Percentiles rank a stretch among this genome's conserved stretches.
Evolutionary conservation across 2,888 invertebrate genomes (phyloP).

Genomic region (Mesorhabditis belari): DNA sequence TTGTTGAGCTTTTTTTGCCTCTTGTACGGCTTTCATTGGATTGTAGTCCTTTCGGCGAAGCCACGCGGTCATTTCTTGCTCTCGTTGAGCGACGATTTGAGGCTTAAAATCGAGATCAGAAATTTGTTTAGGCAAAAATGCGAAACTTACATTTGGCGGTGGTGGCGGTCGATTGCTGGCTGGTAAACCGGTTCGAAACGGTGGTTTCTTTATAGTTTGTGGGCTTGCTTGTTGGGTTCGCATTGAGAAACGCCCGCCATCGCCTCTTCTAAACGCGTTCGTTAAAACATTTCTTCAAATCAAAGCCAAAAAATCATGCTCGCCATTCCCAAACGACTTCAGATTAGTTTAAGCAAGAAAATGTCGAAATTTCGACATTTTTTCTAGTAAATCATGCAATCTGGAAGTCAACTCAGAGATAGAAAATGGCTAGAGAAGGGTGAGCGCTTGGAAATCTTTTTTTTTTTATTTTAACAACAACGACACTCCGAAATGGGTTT

Average conservation of each 20-base stretch:
- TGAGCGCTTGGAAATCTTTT: too few species aligned
- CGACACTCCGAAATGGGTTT: too few species aligned
- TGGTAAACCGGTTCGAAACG: slow-evolving; percentile 25
- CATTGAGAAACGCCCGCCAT: slow-evolving; percentile 66
- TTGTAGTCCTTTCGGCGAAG: slow-evolving; percentile 88
- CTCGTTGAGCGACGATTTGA: slow-evolving; percentile 53
- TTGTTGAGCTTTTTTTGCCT: slow-evolving; percentile 37
- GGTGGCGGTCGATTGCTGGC: background rate
- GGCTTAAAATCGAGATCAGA: slow-evolving; percentile 4
- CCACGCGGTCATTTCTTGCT: slow-evolving; percentile 87
- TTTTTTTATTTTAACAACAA: too few species aligned
- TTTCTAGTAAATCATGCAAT: too few species aligned
- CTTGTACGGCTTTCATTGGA: slow-evolving; percentile 82
- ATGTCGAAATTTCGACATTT: too few species aligned
- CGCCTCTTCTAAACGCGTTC: slow-evolving; percentile 60
- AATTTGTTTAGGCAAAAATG: background rate
- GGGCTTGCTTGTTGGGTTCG: slow-evolving; percentile 11
- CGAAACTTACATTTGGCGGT: background rate
- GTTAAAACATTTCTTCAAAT: too few species aligned
- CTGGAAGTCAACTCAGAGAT: too few species aligned
- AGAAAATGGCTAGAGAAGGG: too few species aligned
- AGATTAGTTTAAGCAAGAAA: too few species aligned
- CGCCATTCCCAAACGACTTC: too few species aligned
- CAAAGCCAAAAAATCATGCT: too few species aligned
- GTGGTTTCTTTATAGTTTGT: slow-evolving; percentile 18